phyloP scores from a whole-genome alignment of 2,113 vertebrate genomes.

The Labeo catla region DNA sequence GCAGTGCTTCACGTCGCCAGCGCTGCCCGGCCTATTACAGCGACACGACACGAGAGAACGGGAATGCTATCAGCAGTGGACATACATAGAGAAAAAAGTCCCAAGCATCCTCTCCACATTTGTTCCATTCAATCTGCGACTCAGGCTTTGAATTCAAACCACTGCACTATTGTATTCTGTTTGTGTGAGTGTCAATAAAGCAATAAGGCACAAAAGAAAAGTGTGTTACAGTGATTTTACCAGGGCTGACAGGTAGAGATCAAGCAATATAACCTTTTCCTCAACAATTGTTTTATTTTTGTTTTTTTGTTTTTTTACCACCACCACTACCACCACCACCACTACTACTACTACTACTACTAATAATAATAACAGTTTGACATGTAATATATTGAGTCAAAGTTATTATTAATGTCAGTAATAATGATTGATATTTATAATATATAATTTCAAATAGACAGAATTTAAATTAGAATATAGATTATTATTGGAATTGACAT shows the following conservation, averaged over 20 bases:
- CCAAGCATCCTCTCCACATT: background rate
- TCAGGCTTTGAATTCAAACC: background rate
- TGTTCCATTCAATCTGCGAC: constrained; percentile 12
- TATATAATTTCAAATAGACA: too few species aligned
- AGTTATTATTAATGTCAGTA: too few species aligned
- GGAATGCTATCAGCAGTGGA: constrained; percentile 13
- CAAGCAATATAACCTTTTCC: background rate
- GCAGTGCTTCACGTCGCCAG: constrained; percentile 10
- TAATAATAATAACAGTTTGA: background rate
- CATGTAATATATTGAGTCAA: too few species aligned
- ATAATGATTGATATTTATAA: too few species aligned
- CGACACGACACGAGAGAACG: constrained; percentile 1
- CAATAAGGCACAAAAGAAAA: background rate
- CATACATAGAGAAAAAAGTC: background rate
- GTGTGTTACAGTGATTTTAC: background rate
- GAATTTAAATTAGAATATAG: too few species aligned
- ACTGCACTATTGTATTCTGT: constrained; percentile 7
- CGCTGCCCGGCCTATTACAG: background rate
- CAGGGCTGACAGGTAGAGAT: background rate
- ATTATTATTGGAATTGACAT: too few species aligned
- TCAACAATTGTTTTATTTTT: background rate
- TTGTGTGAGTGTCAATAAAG: constrained; percentile 6
- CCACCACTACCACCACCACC: too few species aligned
- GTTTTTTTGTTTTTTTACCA: background rate
- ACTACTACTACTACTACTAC: background rate